These are phyloP conservation scores for Chaetogeoica ovagalla DNA, from an alignment of 2,888 invertebrate species.

Conservation along the genomic window DNA sequence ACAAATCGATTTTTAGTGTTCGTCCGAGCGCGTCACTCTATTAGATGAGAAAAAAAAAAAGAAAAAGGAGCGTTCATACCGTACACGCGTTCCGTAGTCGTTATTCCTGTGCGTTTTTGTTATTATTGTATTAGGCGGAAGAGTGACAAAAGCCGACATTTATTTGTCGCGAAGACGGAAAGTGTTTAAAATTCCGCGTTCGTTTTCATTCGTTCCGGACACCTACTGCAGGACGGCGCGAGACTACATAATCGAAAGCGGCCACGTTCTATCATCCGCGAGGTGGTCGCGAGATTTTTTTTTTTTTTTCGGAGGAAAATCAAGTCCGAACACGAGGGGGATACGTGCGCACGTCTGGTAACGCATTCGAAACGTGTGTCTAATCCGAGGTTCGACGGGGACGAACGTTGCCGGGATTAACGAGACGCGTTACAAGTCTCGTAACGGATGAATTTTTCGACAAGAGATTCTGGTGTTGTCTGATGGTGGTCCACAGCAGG, in stretches of 20 bases:
- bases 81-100: too few species aligned
- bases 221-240: too few species aligned
- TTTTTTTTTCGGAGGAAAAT: too few species aligned
- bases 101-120: too few species aligned
- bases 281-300: neutral
- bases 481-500: too few species aligned
- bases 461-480: too few species aligned
- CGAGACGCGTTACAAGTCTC: slow-evolving; percentile 18
- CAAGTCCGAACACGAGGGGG: neutral
- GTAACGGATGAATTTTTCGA: slow-evolving; percentile 6
- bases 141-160: neutral
- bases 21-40: too few species aligned
- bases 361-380: slow-evolving; percentile 28
- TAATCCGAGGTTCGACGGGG: slow-evolving; percentile 24
- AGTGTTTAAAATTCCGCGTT: slow-evolving; percentile 24
- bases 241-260: too few species aligned
- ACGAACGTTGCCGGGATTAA: neutral
- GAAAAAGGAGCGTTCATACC: too few species aligned
- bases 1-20: too few species aligned
- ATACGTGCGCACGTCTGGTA: slow-evolving; percentile 25
- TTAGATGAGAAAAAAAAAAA: too few species aligned
- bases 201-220: slow-evolving; percentile 2
- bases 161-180: neutral
- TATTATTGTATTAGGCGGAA: too few species aligned
- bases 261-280: neutral